Evolutionary conservation across 92 coral and sea anemone genomes (phyloP).

Genomic region (Zoanthus gigantus): DNA sequence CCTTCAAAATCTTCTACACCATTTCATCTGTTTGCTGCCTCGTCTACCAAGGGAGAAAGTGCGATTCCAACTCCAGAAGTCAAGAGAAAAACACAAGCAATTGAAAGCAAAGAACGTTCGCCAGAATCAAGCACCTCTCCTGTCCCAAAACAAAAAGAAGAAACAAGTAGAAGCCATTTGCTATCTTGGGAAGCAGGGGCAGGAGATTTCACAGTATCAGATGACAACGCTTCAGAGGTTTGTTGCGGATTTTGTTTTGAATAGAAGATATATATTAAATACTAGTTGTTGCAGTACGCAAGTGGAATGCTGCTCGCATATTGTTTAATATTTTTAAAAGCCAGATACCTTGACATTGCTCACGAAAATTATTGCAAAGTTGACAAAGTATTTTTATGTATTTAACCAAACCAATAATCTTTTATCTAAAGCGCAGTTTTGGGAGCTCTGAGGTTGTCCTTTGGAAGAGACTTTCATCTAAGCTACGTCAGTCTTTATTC

Average conservation of each 20-base stretch:
- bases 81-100: background rate
- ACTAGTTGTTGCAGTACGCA: background rate
- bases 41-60: slow-evolving; percentile 25
- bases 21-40: slow-evolving; percentile 39
- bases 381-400: no score
- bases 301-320: no score
- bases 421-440: no score
- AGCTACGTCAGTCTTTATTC: background rate
- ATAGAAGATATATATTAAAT: background rate
- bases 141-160: slow-evolving; percentile 12
- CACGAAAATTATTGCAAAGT: no score
- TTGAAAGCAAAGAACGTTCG: background rate
- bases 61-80: slow-evolving; percentile 17
- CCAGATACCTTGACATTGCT: no score
- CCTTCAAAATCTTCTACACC: slow-evolving; percentile 31
- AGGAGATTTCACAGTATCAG: slow-evolving; percentile 21
- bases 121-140: slow-evolving; percentile 6
- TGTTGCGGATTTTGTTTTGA: background rate
- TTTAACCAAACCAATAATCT: no score
- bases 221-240: slow-evolving; percentile 32
- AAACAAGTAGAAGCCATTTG: background rate
- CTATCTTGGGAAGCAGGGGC: slow-evolving; percentile 10
- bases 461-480: no score
- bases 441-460: no score
- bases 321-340: no score